phyloP scores from a whole-genome alignment of 2,888 invertebrate genomes.

The Drosophila hawaiiensis region DNA sequence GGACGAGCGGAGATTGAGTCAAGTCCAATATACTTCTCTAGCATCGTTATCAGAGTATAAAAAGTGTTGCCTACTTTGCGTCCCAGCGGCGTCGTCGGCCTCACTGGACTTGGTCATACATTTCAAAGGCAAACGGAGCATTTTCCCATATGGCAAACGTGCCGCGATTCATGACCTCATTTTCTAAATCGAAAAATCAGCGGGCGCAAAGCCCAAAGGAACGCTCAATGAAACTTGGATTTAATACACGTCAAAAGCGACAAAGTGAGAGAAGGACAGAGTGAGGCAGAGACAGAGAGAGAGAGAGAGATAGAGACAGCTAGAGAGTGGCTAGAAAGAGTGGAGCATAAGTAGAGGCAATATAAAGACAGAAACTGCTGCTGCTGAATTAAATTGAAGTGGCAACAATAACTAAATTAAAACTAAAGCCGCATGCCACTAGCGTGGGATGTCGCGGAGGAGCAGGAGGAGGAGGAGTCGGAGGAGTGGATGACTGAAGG shows the following conservation, averaged over 20 bases:
- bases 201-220: slow-evolving; percentile 80
- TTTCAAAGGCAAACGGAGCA: slow-evolving; percentile 64
- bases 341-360: slow-evolving; percentile 5
- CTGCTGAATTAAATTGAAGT: slow-evolving; percentile 63
- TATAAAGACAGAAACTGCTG: slow-evolving; percentile 23
- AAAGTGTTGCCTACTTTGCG: slow-evolving; percentile 36
- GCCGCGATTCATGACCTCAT: slow-evolving; percentile 76
- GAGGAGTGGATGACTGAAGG: background rate
- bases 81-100: slow-evolving; percentile 32
- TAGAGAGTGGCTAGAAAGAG: background rate
- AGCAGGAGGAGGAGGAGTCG: background rate
- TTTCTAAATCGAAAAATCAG: slow-evolving; percentile 82
- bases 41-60: background rate
- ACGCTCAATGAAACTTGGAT: slow-evolving; percentile 70
- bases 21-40: background rate
- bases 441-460: slow-evolving; percentile 6
- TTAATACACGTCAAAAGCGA: slow-evolving; percentile 50
- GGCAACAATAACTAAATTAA: slow-evolving; percentile 79
- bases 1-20: background rate
- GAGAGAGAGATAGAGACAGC: background rate
- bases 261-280: background rate
- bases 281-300: background rate
- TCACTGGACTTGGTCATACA: slow-evolving; percentile 35
- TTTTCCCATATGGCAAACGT: slow-evolving; percentile 69
- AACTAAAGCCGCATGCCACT: slow-evolving; percentile 66